Conservation (phyloP, 2,888 invertebrate species). For the Harpalus rufipes region DNA sequence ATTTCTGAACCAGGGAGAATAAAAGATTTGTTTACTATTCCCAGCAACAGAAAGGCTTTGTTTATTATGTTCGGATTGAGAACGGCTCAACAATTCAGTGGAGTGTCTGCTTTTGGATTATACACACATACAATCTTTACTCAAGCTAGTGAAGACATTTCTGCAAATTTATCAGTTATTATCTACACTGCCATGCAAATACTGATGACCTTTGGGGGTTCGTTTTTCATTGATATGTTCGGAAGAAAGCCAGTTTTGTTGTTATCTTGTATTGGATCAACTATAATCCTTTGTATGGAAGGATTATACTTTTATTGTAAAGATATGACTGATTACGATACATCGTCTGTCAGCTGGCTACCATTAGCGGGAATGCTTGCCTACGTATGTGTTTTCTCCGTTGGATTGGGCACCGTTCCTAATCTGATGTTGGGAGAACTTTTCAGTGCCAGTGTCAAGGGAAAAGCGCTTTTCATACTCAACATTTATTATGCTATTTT, state of each 20-base stretch:
- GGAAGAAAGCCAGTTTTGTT: constrained; percentile 72
- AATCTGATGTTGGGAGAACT: constrained; percentile 73
- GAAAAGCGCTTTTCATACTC: constrained; percentile 71
- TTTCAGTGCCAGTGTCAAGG: constrained; percentile 73
- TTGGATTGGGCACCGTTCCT: constrained; percentile 72
- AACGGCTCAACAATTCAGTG: constrained; percentile 73
- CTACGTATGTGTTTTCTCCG: constrained; percentile 71
- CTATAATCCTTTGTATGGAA: constrained; percentile 69
- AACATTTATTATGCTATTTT: constrained; percentile 71
- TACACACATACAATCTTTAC: constrained; percentile 74
- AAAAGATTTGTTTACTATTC: constrained; percentile 72
- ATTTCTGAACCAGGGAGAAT: constrained; percentile 72
- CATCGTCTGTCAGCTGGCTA: constrained; percentile 71
- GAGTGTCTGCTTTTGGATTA: constrained; percentile 71
- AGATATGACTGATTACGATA: constrained; percentile 69
- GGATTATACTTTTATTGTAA: constrained; percentile 71
- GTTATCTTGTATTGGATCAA: constrained; percentile 70
- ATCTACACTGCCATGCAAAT: constrained; percentile 70
- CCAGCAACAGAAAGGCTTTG: constrained; percentile 72
- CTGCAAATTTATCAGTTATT: constrained; percentile 72
- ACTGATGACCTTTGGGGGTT: constrained; percentile 68
- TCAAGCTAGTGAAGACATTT: constrained; percentile 73
- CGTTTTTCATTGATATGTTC: constrained; percentile 70
- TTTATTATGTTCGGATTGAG: constrained; percentile 70
- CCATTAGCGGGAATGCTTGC: constrained; percentile 73